Base-by-base conservation (phyloP, 2,888 invertebrate genomes). In the Fragum whitleyi region DNA sequence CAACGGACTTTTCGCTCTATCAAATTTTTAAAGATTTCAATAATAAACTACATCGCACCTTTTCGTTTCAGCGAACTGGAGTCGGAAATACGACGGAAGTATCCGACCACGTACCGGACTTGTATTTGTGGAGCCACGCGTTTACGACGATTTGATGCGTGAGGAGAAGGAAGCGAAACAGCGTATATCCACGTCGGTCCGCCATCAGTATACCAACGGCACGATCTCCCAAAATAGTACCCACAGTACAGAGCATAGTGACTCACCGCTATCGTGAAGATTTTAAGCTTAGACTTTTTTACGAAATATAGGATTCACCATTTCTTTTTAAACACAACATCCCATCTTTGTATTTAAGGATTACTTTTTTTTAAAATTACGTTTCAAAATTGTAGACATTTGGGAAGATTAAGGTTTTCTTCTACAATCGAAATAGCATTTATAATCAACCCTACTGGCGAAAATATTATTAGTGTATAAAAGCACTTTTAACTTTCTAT, bases 21-120 rank as follows among this genome's bases (percentile, higher is more conserved):
- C n/a, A n/a, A n/a, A n/a, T n/a, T n/a, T n/a, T n/a, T n/a, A n/a
- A n/a, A n/a, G n/a, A n/a, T n/a, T n/a, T n/a, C n/a, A n/a, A n/a
- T n/a, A n/a, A n/a, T n/a, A n/a, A n/a, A n/a, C n/a, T n/a, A n/a
- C n/a, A n/a, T n/a, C n/a, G n/a, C n/a, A n/a, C n/a, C n/a, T 47
- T n/a, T 72, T 21, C 36, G 51, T 77, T 81, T n/a, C 86, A 88
- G 88, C 88, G 74, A 88, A 87, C 77, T 88, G 88, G 88, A 88
- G 87, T 70, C 85, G 86, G 59, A 88, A 88, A 79, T 88, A 82
- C 86, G 87, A 88, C 79, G 87, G 87, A 74, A 86, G 86, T 79
- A 81, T 88, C 74, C 85, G 88, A 57, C 87, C 87, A 69, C 83
- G 88, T 74, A 86, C 87, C 23, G 86, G 87, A 68, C 83, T 88